A percentile compares a stretch with the other conserved stretches of the same genome.
Evolutionary conservation across 1,140 invertebrate genomes (phyloP).

Genomic region (Agraylea sexmaculata): DNA sequence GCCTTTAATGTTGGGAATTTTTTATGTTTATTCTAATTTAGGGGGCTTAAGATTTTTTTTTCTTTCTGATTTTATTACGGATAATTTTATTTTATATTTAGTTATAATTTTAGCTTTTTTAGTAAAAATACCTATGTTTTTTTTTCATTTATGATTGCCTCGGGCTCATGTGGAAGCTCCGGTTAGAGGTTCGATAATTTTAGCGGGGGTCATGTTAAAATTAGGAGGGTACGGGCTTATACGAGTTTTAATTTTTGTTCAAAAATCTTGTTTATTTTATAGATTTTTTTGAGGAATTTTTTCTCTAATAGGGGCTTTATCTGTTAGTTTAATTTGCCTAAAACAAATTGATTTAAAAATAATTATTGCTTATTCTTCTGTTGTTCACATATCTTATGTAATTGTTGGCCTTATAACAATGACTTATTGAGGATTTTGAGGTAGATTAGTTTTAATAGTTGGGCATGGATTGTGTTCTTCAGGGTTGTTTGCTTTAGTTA

Average conservation of each 20-base stretch:
- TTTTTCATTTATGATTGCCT: slow-evolving; percentile 56
- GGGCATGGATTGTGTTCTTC: slow-evolving; percentile 55
- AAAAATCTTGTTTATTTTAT: slow-evolving; percentile 32
- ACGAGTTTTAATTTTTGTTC: slow-evolving; percentile 37
- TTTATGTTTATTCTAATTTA: slow-evolving; percentile 36
- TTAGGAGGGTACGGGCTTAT: slow-evolving; percentile 52
- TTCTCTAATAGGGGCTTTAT: slow-evolving; percentile 41
- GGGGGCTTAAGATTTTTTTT: slow-evolving; percentile 36
- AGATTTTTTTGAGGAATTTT: slow-evolving; percentile 38
- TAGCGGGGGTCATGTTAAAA: slow-evolving; percentile 56
- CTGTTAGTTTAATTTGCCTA: slow-evolving; percentile 47
- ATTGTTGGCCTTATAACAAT: slow-evolving; percentile 37
- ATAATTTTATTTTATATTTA: slow-evolving; percentile 39
- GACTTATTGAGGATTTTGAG: slow-evolving; percentile 34
- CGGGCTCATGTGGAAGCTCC: slow-evolving; percentile 64
- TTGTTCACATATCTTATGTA: slow-evolving; percentile 46
- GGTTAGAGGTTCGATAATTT: slow-evolving; percentile 56
- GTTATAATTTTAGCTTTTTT: slow-evolving; percentile 48
- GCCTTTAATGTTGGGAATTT: slow-evolving; percentile 44
- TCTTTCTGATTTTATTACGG: slow-evolving; percentile 32
- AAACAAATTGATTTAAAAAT: slow-evolving; percentile 47
- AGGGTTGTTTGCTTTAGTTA: slow-evolving; percentile 54
- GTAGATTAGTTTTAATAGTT: slow-evolving; percentile 47
- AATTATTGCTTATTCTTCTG: slow-evolving; percentile 51
- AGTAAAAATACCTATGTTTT: slow-evolving; percentile 57